Evolutionary conservation across 2,113 vertebrate genomes (phyloP).

Genomic region (Gobiocypris rarus): DNA sequence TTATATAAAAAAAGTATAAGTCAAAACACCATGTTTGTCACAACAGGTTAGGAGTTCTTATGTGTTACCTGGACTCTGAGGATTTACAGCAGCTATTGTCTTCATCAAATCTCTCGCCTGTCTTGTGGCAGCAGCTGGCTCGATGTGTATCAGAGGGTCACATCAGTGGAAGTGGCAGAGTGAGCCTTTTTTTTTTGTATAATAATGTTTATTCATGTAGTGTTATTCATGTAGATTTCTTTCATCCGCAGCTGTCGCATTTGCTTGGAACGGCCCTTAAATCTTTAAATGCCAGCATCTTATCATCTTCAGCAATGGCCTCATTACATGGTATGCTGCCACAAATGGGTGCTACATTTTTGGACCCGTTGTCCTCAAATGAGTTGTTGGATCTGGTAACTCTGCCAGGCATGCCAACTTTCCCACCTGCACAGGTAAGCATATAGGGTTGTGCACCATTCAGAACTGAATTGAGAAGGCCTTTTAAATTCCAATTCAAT

Average conservation of each 20-base stretch:
- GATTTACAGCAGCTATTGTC: slow-evolving; percentile 78
- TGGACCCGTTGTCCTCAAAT: slow-evolving; percentile 75
- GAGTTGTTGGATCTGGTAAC: slow-evolving; percentile 79
- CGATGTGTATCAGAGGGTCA: slow-evolving; percentile 80
- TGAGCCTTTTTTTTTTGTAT: slow-evolving; percentile 62
- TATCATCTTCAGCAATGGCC: slow-evolving; percentile 70
- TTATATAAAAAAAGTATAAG: neutral
- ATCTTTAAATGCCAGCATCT: slow-evolving; percentile 71
- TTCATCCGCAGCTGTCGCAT: slow-evolving; percentile 6
- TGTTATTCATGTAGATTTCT: neutral
- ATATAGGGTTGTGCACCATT: neutral
- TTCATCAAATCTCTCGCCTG: slow-evolving; percentile 68
- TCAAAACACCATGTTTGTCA: slow-evolving; percentile 8
- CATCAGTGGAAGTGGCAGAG: slow-evolving; percentile 78
- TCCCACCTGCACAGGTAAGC: slow-evolving; percentile 82
- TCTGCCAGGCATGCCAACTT: slow-evolving; percentile 69
- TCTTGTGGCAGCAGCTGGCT: slow-evolving; percentile 80
- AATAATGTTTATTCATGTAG: neutral
- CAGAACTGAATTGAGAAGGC: neutral
- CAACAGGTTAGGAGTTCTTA: slow-evolving; percentile 80
- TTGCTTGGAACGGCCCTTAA: slow-evolving; percentile 77
- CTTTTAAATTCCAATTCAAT: neutral
- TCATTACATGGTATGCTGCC: slow-evolving; percentile 79
- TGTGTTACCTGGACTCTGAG: slow-evolving; percentile 83
- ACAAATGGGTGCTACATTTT: slow-evolving; percentile 80